Base-by-base conservation (phyloP, 2,888 invertebrate species). In the Andrena hattorfiana region DNA sequence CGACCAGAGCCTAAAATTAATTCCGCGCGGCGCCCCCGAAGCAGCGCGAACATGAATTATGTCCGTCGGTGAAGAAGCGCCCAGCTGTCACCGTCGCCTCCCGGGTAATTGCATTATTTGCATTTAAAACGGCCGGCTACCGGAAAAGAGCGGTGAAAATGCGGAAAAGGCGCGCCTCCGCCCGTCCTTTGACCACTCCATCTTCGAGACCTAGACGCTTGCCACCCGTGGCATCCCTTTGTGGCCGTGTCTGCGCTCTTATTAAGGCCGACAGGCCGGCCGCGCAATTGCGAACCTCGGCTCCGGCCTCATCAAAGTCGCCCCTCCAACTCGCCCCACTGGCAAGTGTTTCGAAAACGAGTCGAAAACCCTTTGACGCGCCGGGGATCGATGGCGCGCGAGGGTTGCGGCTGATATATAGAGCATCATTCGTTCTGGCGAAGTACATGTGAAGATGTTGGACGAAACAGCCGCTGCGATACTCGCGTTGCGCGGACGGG, bases 91-190 rank as follows among this genome's bases (percentile, higher is more conserved):
- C 85, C 79, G 73, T 23, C 63, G 49, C 56, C 60, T 72, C 70
- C 59, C 64, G 70, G 42, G 83, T 89, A 88, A 88, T 89, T 83
- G 88, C 81, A 72, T 87, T 89, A 88, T 88, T 88, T 88, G 89
- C 88, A 88, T 88, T 84, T 87, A 88, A 84, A 88, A 75, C 89
- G 82, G 79, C 73, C 42, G 56, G n/a, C 10, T 2, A 7, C 23
- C 51, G 73, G 68, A 69, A 83, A 81, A 79, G 76, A 56, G 8
- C 42, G 51, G 13, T 66, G 54, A 48, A 73, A 60, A 54, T 30
- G 48, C 54, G 72, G 73, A 68, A 72, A 72, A 76, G 76, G 66
- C 69, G 28, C 73, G 48, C 30, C 74, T 60, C 42, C 71, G 28
- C 59, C 49, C 66, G 60, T 70, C 71, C 77, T 79, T 82, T 84